Evolutionary conservation across 2,888 invertebrate species (phyloP), one percentile per base, ranked within the genome.

Genomic region (Phasia obesa): DNA sequence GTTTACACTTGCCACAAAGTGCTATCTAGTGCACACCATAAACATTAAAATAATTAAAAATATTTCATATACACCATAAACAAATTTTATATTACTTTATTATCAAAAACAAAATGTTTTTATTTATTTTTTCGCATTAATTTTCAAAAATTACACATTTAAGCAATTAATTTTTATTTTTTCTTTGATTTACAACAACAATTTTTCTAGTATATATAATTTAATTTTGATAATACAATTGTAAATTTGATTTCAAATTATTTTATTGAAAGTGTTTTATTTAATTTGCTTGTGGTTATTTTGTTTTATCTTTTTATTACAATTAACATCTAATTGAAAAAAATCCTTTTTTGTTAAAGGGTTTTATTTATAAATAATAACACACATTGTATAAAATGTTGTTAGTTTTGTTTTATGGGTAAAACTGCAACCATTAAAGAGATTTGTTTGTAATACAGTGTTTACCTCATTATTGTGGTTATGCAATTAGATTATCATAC

Each of bases 401-500:
- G 35, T 11, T 35, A 11, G 2, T 35, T 35, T n/a, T 2, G 21
- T 55, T 64, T 38, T 47, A 21, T 23, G 27, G 7, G 64, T 71
- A 19, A 38, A 57, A 65, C 42, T 51, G 42, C 44, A 17, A 19
- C 38, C 31, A 59, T 44, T 44, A 70, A 78, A 78, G 44, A 64
- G 53, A 78, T 78, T 75, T 71, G 78, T 75, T 79, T 70, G 21
- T 75, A 78, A 71, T 49, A 19, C 23, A 60, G 70, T 75, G 60
- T 70, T 79, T 42, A 75, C 81, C 84, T 84, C 73, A 84, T 59
- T 84, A 84, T 81, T 84, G 85, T 74, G 85, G 84, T 84, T 84
- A 70, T 75, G 62, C 81, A 86, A 85, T 85, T 85, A 84, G 84
- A 84, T 86, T 84, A 84, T 77, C 85, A 70, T 31, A 57, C 73